Evolutionary conservation across 2,797 vertebrate species (phyloP), one percentile per base, ranked within the genome.

Genomic region (Lithobates sylvaticus): DNA sequence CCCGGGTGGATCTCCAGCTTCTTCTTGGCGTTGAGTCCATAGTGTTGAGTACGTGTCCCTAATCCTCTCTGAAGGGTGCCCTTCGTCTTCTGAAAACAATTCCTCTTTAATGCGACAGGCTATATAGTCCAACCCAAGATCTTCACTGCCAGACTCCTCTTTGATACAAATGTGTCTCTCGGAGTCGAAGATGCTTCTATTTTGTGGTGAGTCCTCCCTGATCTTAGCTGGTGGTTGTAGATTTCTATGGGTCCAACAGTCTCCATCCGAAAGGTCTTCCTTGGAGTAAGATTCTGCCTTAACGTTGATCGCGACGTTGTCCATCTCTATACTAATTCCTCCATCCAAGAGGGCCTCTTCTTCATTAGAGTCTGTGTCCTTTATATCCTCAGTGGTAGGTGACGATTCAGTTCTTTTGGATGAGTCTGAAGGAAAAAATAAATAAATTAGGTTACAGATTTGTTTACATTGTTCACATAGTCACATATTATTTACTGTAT

Each of bases 1-100:
- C 54, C 18, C 0, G 0, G 54, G 8, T 0, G 7, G 6, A 2
- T 23, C 10, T 8, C 5, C 21, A 23, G 0, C 1, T 23, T 23
- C 21, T 61, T 61, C 50, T 54, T 54, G 15, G 16, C 15, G 3
- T 18, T 9, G 54, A 23, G 54, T 47, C 44, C 34, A 54, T 18
- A 15, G 2, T 1, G 3, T 54, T 9, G 54, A 23, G 54, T 47
- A 12, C 7, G 1, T 61, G 54, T 21, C 16, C 15, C 12, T 6
- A 13, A 7, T 61, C 10, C 21, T 21, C 21, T 61, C 54, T 23
- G 18, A 61, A 18, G 21, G 8, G 1, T 9, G 54, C 7, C 21
- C 54, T 61, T 61, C 54, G 21, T 61, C 54, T 23, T 61, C 54
- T n/a, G 54, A 61, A 61, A 61, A 7, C 1, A 21, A 61, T 3